phyloP scores from a whole-genome alignment of 2,888 invertebrate species.

The Phymatocera aterrima region DNA sequence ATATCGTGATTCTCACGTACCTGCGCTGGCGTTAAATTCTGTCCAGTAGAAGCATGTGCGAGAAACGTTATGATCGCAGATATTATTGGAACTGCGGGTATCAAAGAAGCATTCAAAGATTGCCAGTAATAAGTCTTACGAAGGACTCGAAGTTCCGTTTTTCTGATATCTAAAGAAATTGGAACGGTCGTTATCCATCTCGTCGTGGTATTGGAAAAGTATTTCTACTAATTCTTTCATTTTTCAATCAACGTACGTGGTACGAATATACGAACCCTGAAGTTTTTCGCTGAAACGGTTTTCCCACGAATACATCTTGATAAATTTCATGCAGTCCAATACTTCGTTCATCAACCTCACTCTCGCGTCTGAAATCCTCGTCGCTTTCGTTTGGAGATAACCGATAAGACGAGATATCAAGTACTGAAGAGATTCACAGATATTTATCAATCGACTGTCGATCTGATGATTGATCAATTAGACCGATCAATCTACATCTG shows the following conservation, averaged over 20 bases:
- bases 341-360: slow-evolving; percentile 66
- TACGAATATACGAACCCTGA: not conserved
- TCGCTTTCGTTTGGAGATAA: slow-evolving; percentile 62
- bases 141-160: slow-evolving; percentile 75
- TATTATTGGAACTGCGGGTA: slow-evolving; percentile 79
- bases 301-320: too few species aligned
- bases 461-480: too few species aligned
- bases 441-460: too few species aligned
- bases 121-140: slow-evolving; percentile 78
- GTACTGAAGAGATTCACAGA: slow-evolving; percentile 75
- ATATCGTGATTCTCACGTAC: too few species aligned
- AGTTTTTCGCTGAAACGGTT: too few species aligned
- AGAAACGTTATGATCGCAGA: slow-evolving; percentile 79
- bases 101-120: slow-evolving; percentile 78
- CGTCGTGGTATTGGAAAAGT: too few species aligned
- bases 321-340: too few species aligned
- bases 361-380: slow-evolving; percentile 66
- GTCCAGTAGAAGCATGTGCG: slow-evolving; percentile 76
- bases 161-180: slow-evolving; percentile 74
- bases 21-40: slow-evolving; percentile 77
- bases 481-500: too few species aligned
- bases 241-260: slow-evolving; percentile 52
- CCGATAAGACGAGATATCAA: slow-evolving; percentile 73
- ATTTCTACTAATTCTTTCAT: too few species aligned
- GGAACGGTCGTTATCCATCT: too few species aligned